Conservation (phyloP, 2,888 invertebrate genomes). For the Drosophila helvetica region DNA sequence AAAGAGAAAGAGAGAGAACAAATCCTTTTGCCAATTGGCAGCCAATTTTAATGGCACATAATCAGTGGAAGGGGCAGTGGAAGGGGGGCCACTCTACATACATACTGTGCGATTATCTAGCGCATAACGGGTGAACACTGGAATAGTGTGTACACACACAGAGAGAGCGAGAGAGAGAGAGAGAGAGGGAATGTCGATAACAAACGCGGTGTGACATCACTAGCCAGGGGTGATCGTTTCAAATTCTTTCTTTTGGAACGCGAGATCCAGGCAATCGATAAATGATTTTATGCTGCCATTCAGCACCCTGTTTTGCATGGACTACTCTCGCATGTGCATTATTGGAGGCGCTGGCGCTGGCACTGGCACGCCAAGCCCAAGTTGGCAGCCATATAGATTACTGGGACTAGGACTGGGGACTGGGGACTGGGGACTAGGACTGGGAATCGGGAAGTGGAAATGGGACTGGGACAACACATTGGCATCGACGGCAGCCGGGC, state of each 20-base stretch:
- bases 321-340: conserved; percentile 36
- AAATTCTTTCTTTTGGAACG: background rate
- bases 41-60: conserved; percentile 57
- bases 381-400: conserved; percentile 16
- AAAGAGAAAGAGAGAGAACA: background rate
- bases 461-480: conserved; percentile 13
- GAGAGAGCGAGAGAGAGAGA: background rate
- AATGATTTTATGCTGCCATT: background rate
- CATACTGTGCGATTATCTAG: conserved; percentile 27
- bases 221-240: background rate
- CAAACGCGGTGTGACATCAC: too few relatives aligned
- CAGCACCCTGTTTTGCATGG: conserved; percentile 34
- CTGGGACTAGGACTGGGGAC: too few relatives aligned
- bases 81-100: conserved; percentile 13
- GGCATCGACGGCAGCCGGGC: conserved; percentile 29
- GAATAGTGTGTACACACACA: background rate
- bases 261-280: background rate
- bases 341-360: conserved; percentile 6
- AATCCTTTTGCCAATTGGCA: conserved; percentile 53
- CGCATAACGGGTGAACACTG: conserved; percentile 19
- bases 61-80: conserved; percentile 25
- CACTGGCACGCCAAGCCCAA: conserved; percentile 34
- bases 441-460: conserved; percentile 1
- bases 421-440: conserved; percentile 1
- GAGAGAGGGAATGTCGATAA: background rate